Conservation (phyloP, 2,113 vertebrate genomes). For the Oreocharis arfaki region DNA sequence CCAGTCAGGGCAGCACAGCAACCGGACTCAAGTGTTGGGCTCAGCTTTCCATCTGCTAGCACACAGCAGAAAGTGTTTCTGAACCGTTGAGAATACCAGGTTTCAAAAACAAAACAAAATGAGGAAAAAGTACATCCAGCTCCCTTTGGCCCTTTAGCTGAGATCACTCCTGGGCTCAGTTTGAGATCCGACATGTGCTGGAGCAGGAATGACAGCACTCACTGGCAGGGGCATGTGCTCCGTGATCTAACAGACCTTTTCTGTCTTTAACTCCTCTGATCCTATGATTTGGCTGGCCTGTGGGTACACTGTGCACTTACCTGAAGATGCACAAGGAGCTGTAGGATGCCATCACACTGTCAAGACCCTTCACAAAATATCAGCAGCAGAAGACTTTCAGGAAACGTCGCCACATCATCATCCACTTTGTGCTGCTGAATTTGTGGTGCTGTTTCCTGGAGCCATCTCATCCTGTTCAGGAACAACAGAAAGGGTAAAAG, state of each 20-base stretch:
- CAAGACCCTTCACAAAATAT: neutral
- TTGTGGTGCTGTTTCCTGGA: conserved; percentile 24
- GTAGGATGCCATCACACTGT: conserved; percentile 38
- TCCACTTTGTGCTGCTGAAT: neutral
- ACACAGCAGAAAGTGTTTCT: neutral
- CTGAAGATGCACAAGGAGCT: conserved; percentile 27
- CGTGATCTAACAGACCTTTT: conserved; percentile 26
- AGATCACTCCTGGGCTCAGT: neutral
- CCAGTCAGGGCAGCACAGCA: neutral
- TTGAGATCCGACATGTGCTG: neutral
- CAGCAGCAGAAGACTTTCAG: conserved; percentile 28
- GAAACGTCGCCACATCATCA: conserved; percentile 12
- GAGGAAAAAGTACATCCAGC: neutral
- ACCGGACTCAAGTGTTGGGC: neutral
- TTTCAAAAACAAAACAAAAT: neutral
- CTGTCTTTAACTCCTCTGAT: conserved; percentile 18
- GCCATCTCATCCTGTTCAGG: neutral
- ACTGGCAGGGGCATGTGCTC: neutral
- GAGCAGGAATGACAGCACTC: neutral
- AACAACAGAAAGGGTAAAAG: neutral
- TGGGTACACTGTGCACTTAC: neutral
- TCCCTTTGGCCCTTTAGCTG: conserved; percentile 23
- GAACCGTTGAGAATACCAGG: neutral
- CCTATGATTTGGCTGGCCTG: conserved; percentile 5
- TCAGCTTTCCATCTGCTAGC: neutral